These are phyloP conservation scores for Sorex fumeus DNA, from an alignment of 2,113 vertebrate genomes.

Conservation along the genomic window DNA sequence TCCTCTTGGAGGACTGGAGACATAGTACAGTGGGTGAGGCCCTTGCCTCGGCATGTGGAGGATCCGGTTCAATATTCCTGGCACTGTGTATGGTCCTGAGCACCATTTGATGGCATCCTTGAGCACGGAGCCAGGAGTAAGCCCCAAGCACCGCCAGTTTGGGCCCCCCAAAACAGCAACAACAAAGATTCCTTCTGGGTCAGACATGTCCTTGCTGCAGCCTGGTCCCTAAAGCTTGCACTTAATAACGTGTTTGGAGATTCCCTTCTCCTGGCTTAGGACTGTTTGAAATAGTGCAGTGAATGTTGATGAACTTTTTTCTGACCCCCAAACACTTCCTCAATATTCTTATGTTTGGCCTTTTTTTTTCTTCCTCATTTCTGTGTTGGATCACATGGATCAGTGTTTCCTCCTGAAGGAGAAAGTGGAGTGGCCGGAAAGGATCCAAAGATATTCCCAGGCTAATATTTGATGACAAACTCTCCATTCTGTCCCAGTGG, in stretches of 20 bases:
- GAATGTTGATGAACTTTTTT: background rate
- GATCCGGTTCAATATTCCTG: too few species aligned
- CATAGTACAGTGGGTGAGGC: too few species aligned
- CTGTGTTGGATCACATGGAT: background rate
- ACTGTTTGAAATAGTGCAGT: background rate
- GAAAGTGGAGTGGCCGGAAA: background rate
- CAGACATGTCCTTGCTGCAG: background rate
- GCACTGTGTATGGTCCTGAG: too few species aligned
- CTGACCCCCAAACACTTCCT: too few species aligned
- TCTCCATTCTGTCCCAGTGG: background rate
- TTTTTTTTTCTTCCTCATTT: background rate
- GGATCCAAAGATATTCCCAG: background rate
- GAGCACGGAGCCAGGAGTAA: too few species aligned
- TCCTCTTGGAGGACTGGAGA: too few species aligned
- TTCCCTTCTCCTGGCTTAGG: background rate
- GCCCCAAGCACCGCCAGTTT: too few species aligned
- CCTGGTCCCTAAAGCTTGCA: background rate
- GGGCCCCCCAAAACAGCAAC: too few species aligned
- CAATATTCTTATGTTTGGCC: too few species aligned
- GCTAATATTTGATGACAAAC: background rate
- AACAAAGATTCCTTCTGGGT: background rate
- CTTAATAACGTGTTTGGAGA: background rate
- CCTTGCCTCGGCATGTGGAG: too few species aligned
- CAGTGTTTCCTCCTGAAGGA: too few species aligned
- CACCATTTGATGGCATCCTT: too few species aligned